A percentile compares a stretch with the other conserved stretches of the same genome.
These are phyloP conservation scores for Lutjanus argentimaculatus DNA, from an alignment of 2,797 vertebrate genomes.

Conservation along the genomic window DNA sequence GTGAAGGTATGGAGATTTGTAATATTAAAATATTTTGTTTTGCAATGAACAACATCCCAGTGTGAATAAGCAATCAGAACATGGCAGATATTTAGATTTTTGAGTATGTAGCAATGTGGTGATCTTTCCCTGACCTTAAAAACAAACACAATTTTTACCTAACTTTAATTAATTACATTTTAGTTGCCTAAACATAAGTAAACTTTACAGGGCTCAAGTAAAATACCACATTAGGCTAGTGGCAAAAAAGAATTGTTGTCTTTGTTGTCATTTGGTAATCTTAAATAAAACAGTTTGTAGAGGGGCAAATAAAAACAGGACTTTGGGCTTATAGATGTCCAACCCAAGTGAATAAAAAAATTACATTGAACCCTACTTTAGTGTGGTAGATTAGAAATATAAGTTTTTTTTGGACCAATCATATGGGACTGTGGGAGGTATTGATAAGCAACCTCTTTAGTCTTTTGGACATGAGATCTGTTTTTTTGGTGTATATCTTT, in stretches of 20 bases:
- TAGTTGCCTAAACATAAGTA: background rate
- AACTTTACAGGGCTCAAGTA: background rate
- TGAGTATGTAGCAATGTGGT: background rate
- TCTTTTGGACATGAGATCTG: background rate
- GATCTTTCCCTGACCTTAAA: background rate
- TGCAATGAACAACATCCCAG: background rate
- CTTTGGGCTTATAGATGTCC: too few species aligned
- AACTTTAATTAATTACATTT: background rate
- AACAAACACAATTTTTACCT: background rate
- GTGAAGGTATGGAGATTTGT: slow-evolving; percentile 4
- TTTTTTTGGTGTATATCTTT: background rate
- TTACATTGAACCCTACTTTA: too few species aligned
- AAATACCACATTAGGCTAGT: too few species aligned
- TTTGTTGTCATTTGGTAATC: too few species aligned
- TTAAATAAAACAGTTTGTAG: too few species aligned
- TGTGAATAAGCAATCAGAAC: background rate
- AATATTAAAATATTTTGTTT: background rate
- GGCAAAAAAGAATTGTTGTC: too few species aligned
- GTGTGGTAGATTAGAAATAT: too few species aligned
- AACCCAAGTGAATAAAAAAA: too few species aligned
- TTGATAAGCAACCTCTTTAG: background rate
- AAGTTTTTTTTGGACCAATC: too few species aligned
- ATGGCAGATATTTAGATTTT: slow-evolving; percentile 1
- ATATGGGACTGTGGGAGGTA: background rate
- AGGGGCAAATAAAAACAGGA: too few species aligned